Evolutionary conservation across 2,797 vertebrate species (phyloP), one percentile per base, ranked within the genome.

Genomic region (Orestias chungarensis): DNA sequence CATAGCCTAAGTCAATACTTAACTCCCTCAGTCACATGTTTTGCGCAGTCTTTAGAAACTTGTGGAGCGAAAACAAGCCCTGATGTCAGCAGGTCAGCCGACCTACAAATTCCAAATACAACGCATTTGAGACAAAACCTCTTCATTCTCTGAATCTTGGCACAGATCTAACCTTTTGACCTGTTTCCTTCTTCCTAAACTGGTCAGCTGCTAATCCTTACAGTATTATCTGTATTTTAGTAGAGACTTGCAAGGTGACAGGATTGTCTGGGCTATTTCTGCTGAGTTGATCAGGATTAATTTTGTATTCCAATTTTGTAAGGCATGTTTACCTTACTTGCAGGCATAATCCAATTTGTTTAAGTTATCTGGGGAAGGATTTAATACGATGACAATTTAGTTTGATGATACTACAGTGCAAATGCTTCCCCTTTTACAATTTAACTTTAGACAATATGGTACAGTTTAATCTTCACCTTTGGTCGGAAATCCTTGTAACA

Each of bases 211-310:
- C 43, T 83, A 84, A 87, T 87, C 79, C 72, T 64, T 61, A 59
- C 57, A 57, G 64, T 31, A 54, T 76, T 67, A 73, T 20, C 33
- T 75, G 66, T 84, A 81, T 62, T 70, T 73, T 27, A 83, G 78
- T 18, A 27, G 31, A 33, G 62, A 62, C 59, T 73, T 31, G 66
- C 55, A 70, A 62, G 62, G 68, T 38, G 17, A 71, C 35, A 52
- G 74, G 85, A 82, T 82, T 82, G 68, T 69, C 65, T 40, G 1
- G n/a, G 66, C 77, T 91, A 88, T 85, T 89, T 80, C 70, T 64
- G 71, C 47, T 7, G 31, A 43, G 35, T 64, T 77, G 73, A 89
- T 88, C 79, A 76, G 85, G 84, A 72, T 89, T 85, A 86, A 1
- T 43, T 20, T 74, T 76, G n/a, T 65, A 74, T 67, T 69, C 80